Conservation (phyloP, 2,888 invertebrate species). For the Phyllotreta cruciferae region DNA sequence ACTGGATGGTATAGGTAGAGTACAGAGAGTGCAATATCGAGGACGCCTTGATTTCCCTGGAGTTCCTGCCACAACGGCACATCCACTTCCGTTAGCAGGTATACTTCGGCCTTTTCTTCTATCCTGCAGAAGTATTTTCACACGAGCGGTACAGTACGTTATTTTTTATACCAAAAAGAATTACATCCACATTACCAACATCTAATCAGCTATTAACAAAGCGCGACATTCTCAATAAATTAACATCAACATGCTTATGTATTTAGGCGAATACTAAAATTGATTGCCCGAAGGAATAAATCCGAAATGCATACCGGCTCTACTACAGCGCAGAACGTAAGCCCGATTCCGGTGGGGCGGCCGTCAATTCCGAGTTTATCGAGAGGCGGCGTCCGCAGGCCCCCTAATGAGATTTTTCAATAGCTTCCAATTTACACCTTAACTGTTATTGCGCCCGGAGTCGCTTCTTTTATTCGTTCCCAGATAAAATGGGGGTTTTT, state of each 20-base stretch:
- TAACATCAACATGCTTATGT: too few relatives aligned
- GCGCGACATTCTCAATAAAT: too few relatives aligned
- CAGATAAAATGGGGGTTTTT: conserved; percentile 20
- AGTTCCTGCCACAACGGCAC: conserved; percentile 48
- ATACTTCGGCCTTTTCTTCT: conserved; percentile 21
- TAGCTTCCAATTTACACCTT: conserved; percentile 53
- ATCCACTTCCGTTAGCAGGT: conserved; percentile 29
- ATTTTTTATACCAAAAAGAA: neutral
- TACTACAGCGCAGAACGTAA: conserved; percentile 8
- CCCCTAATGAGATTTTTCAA: conserved; percentile 54
- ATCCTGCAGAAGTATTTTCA: conserved; percentile 20
- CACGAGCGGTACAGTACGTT: conserved; percentile 8
- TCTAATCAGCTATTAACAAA: neutral
- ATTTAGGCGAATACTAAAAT: too few relatives aligned
- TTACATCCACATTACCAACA: neutral
- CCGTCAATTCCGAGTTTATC: conserved; percentile 51
- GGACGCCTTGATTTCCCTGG: conserved; percentile 49
- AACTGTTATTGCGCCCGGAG: conserved; percentile 46
- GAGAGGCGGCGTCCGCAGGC: conserved; percentile 43
- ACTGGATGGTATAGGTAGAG: conserved; percentile 1
- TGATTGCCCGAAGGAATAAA: too few relatives aligned
- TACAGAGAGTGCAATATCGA: conserved; percentile 29
- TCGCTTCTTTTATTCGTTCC: conserved; percentile 20
- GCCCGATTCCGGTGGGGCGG: conserved; percentile 22
- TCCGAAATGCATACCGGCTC: conserved; percentile 7